Evolutionary conservation across 2,113 vertebrate species (phyloP), one percentile per base, ranked within the genome.

Genomic region (Tachuris rubrigastra): DNA sequence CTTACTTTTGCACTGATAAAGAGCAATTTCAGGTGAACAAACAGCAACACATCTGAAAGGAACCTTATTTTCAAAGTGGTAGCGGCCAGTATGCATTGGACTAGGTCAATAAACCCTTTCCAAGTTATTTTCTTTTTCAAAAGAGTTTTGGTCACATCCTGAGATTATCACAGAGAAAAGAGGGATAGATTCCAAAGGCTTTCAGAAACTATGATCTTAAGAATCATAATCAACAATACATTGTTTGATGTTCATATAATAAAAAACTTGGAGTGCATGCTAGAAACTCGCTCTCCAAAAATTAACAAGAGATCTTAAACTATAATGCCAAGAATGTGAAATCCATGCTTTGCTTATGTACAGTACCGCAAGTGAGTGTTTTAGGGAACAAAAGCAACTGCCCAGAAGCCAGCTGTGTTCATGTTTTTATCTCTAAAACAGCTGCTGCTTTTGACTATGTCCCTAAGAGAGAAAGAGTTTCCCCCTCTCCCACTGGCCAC

Each of bases 321-420:
- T 53, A 65, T 23, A 69, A 62, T 47, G 71, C 63, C 85, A 94
- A 91, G 76, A 68, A 83, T 56, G 76, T 72, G 20, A 81, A 87
- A 91, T 52, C 39, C 81, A 60, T 47, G 66, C 39, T 60, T 92
- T 96, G 55, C 79, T 86, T 85, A 79, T 39, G 58, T 77, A 52
- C 4, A 20, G 76, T 84, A 77, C 52, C 92, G 71, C 3, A 63
- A 89, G 74, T 53, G 53, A 92, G 75, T 82, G 75, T 44, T 95
- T 87, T 31, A 97, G 66, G 19, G 55, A 95, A 96, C 85, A 95
- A 93, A 94, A 91, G 65, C 91, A 69, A 78, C 60, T 87, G 74
- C 80, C 68, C 87, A 91, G 82, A 93, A 96, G 92, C 97, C 96
- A 97, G 95, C 93, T 97, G 95, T 91, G 81, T 90, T 33, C 87